These are phyloP conservation scores for Rhea americana DNA, from an alignment of 2,113 vertebrate genomes.

Conservation along the genomic window DNA sequence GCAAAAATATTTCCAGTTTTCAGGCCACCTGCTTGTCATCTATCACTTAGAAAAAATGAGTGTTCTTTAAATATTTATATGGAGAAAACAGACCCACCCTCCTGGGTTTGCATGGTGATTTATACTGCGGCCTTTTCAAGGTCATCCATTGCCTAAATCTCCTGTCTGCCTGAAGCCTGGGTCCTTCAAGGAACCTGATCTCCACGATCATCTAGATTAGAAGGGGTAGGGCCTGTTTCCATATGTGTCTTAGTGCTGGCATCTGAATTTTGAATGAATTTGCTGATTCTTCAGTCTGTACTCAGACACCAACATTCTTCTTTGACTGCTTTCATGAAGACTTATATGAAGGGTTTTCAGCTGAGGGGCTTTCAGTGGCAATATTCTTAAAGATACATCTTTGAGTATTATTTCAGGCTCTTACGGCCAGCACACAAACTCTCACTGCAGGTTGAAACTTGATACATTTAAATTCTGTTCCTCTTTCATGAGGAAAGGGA, in stretches of 20 bases:
- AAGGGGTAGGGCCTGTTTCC: conserved; percentile 45
- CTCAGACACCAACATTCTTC: conserved; percentile 11
- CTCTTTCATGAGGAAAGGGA: not conserved
- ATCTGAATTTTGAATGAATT: conserved; percentile 62
- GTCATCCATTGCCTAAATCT: conserved; percentile 61
- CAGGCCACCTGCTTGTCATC: conserved; percentile 68
- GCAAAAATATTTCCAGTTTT: conserved; percentile 51
- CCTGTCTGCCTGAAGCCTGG: conserved; percentile 37
- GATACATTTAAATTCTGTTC: not conserved
- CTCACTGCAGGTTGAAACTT: not conserved
- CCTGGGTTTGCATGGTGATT: conserved; percentile 54
- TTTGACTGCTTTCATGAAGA: not conserved
- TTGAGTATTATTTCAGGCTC: conserved; percentile 6
- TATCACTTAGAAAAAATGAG: conserved; percentile 60
- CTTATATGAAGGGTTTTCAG: conserved; percentile 7
- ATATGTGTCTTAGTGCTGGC: conserved; percentile 44
- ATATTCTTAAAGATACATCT: conserved; percentile 33
- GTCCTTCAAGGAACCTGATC: conserved; percentile 51
- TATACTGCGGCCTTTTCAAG: conserved; percentile 48
- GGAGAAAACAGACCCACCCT: conserved; percentile 56
- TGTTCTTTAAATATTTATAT: conserved; percentile 61
- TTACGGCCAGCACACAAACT: not conserved
- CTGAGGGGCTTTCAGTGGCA: conserved; percentile 31
- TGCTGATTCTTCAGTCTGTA: conserved; percentile 44
- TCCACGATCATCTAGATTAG: conserved; percentile 50